Evolutionary conservation across 2,113 vertebrate genomes (phyloP), one percentile per base, ranked within the genome.

Genomic region (Corvus moneduloides): DNA sequence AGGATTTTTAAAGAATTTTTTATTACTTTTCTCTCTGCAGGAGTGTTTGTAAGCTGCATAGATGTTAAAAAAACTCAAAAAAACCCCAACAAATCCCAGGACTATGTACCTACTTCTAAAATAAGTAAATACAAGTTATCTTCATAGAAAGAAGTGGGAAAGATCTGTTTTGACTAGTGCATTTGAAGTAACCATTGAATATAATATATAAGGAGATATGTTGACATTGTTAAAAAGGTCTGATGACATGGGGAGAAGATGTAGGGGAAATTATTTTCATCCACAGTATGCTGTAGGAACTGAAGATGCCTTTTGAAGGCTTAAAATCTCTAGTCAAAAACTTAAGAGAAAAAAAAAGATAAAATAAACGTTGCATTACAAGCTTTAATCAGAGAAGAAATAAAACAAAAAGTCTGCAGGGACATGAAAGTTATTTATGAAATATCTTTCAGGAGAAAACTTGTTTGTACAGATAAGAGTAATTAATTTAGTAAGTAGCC

Each of bases 21-120:
- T 39, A 21, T 17, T 52, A 14, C 3, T 59, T 63, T 87, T 67
- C 6, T 72, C 3, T 79, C 8, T 48, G 35, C 59, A n/a, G 23
- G 12, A 33, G 3, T 41, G 14, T 66, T 62, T 77, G 4, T 12
- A 30, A 67, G 13, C 58, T 64, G 35, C 15, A 71, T 16, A 76
- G 16, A 11, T 58, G 30, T n/a, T 23, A 3, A 44, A 49, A 55
- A 33, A 55, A 14, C 3, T 5, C 5, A 8, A 24, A n/a, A 15
- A 23, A 8, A 0, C 3, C 3, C 3, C 24, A 63, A 21, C 2
- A 21, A 63, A 14, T 32, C 13, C 21, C 21, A 59, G 10, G 7
- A 48, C 9, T 71, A n/a, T 6, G 16, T 48, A 56, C 13, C 4
- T 52, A 21, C 10, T 89, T 62, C 18, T 74, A 62, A 69, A 77